Evolutionary conservation across 2,888 invertebrate species (phyloP).

Genomic region (Pegoplata infirma): DNA sequence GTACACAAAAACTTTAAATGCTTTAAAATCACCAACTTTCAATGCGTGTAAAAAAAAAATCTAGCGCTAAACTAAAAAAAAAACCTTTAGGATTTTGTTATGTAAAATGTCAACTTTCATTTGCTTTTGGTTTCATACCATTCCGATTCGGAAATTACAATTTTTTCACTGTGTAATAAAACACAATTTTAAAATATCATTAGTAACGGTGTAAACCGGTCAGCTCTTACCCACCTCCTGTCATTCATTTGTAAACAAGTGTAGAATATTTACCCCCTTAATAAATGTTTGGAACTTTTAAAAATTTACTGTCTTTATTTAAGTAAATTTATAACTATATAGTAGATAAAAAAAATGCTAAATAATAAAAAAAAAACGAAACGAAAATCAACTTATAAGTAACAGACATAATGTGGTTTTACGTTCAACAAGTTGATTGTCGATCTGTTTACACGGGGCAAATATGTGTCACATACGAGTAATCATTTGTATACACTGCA

Average conservation of each 20-base stretch:
- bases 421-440: slow-evolving; percentile 23
- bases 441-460: slow-evolving; percentile 20
- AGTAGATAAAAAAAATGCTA: neutral
- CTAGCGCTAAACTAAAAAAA: no score
- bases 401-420: slow-evolving; percentile 2
- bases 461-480: slow-evolving; percentile 31
- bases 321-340: neutral
- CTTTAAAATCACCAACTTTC: no score
- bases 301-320: slow-evolving; percentile 4
- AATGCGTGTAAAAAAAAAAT: no score
- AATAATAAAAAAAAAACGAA: neutral
- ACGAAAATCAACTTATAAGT: neutral
- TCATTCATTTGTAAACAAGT: neutral
- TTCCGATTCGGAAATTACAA: no score
- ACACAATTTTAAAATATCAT: no score
- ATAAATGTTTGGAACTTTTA: neutral
- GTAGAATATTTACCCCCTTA: neutral
- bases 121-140: no score
- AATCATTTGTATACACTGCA: neutral
- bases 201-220: no score
- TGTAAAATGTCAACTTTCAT: no score
- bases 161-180: no score
- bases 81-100: no score
- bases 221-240: neutral
- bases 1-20: no score